phyloP scores from a whole-genome alignment of 2,888 invertebrate species.

The Lasioglossum lativentre region DNA sequence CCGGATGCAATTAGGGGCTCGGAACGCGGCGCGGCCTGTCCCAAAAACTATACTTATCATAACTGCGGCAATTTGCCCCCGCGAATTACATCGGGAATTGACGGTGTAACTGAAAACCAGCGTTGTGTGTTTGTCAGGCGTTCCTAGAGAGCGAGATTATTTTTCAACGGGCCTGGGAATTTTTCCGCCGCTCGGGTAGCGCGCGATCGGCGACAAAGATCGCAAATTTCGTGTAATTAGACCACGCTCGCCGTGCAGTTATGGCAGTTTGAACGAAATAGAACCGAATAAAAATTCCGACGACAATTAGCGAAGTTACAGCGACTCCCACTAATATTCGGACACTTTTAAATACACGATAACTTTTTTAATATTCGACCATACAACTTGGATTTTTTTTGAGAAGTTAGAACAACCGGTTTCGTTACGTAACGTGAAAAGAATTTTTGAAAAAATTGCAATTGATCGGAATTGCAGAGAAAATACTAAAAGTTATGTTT shows the following conservation, averaged over 20 bases:
- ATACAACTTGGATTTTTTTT: too few relatives aligned
- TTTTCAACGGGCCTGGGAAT: background rate
- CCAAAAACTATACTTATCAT: slow-evolving; percentile 42
- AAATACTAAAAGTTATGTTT: too few relatives aligned
- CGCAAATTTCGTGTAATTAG: background rate
- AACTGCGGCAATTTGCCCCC: slow-evolving; percentile 30
- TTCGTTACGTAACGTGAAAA: too few relatives aligned
- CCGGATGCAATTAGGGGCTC: slow-evolving; percentile 54
- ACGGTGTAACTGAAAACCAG: slow-evolving; percentile 37
- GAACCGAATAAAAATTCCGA: background rate
- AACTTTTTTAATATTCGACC: too few relatives aligned
- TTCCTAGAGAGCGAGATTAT: background rate
- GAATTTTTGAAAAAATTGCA: too few relatives aligned
- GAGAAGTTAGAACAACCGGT: too few relatives aligned
- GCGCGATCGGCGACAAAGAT: background rate
- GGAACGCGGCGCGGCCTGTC: slow-evolving; percentile 26
- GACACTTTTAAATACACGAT: too few relatives aligned
- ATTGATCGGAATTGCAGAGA: too few relatives aligned
- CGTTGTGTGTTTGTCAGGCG: background rate
- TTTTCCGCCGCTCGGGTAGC: background rate
- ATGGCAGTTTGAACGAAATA: background rate
- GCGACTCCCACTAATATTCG: too few relatives aligned
- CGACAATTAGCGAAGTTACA: background rate
- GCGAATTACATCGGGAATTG: slow-evolving; percentile 33
- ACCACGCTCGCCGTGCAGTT: background rate